Evolutionary conservation across 2,113 vertebrate genomes (phyloP).

Genomic region (Sclerurus mexicanus): DNA sequence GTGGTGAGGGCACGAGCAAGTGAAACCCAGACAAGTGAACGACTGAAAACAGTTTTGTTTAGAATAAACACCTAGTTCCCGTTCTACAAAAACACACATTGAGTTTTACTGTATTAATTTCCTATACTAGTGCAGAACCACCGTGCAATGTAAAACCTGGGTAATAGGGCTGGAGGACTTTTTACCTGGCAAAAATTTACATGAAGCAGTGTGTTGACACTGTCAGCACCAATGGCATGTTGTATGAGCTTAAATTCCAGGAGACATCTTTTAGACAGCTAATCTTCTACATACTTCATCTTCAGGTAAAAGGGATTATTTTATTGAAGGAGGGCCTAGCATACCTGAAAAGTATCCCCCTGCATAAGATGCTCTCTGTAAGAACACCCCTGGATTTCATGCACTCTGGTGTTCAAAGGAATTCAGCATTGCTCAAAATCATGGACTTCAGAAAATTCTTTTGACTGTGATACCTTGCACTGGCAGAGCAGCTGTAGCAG

Average conservation of each 20-base stretch:
- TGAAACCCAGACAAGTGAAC: neutral
- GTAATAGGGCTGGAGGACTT: neutral
- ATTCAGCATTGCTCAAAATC: neutral
- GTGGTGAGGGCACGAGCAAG: rapidly evolving
- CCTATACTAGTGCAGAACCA: neutral
- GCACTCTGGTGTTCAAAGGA: neutral
- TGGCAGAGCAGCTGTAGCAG: neutral
- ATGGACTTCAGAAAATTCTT: neutral
- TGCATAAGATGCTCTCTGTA: neutral
- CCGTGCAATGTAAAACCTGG: neutral
- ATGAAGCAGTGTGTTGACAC: neutral
- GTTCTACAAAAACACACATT: neutral
- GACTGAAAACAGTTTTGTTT: neutral
- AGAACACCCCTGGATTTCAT: neutral
- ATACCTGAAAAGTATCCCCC: neutral
- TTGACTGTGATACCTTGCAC: neutral
- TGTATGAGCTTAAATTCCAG: neutral
- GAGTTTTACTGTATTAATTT: neutral
- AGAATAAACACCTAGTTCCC: neutral
- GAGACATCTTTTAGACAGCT: neutral
- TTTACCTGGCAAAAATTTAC: neutral
- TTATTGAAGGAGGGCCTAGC: neutral
- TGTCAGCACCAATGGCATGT: neutral
- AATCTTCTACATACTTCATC: neutral
- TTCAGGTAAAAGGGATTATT: neutral